Percentiles rank a stretch among this genome's conserved stretches.
These are phyloP conservation scores for Ophiothrix spiculata DNA, from an alignment of 35 echinoderm and acorn worm genomes.

Conservation along the genomic window DNA sequence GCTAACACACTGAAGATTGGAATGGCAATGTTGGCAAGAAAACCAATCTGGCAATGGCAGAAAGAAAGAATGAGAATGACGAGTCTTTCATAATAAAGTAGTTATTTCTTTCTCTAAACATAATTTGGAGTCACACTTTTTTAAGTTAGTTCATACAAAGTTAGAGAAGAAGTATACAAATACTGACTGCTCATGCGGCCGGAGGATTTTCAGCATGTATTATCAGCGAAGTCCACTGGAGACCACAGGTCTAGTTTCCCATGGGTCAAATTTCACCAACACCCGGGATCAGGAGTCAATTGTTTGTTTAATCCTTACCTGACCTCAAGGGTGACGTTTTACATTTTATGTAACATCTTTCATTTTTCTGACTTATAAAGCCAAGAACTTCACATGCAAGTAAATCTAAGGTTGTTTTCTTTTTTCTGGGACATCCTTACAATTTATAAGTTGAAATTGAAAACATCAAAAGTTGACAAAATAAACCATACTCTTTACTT, in stretches of 20 bases:
- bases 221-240: neutral
- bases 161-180: neutral
- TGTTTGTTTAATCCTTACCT: neutral
- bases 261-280: too few relatives aligned
- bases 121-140: neutral
- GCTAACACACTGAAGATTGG: conserved; percentile 57
- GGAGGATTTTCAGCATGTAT: neutral
- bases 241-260: too few relatives aligned
- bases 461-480: too few relatives aligned
- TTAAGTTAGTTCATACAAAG: neutral
- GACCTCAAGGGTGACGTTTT: neutral
- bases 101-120: neutral
- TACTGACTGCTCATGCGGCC: neutral
- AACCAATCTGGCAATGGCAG: conserved; percentile 42
- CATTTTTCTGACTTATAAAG: neutral
- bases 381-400: neutral
- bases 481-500: too few relatives aligned
- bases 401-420: neutral
- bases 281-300: too few relatives aligned
- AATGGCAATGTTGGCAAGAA: conserved; percentile 60
- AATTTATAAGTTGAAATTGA: too few relatives aligned
- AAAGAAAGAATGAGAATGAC: neutral
- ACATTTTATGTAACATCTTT: neutral
- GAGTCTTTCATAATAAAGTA: neutral
- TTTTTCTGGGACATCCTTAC: too few relatives aligned